phyloP scores from a whole-genome alignment of 2,797 vertebrate species.

The Pteropus rufus region DNA sequence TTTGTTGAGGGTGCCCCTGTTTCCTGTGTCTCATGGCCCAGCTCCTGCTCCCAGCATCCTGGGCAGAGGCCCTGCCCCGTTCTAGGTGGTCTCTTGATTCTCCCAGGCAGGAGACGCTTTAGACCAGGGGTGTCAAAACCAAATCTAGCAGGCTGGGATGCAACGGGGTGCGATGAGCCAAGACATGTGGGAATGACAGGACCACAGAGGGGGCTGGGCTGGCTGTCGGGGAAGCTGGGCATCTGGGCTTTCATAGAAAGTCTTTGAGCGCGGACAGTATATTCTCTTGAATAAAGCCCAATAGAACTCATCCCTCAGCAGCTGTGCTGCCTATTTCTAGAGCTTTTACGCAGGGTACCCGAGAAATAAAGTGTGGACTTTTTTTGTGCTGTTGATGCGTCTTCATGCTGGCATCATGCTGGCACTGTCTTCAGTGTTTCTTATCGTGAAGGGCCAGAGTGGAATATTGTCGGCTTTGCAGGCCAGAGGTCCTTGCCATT shows the following conservation, averaged over 20 bases:
- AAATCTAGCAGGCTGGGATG: not conserved
- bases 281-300: not conserved
- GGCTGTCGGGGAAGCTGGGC: not conserved
- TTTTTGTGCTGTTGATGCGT: not conserved
- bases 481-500: not conserved
- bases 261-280: not conserved
- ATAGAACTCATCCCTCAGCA: not conserved
- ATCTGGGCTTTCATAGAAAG: not conserved
- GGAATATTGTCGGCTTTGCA: not conserved
- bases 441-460: not conserved
- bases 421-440: not conserved
- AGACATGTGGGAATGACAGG: not conserved
- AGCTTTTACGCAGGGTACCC: not conserved
- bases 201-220: not conserved
- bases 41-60: too few relatives aligned
- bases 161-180: accelerated
- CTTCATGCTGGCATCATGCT: not conserved
- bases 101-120: not conserved
- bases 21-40: accelerated
- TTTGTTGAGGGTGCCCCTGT: too few relatives aligned
- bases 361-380: not conserved
- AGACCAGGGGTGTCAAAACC: not conserved
- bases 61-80: not conserved
- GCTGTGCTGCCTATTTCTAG: not conserved
- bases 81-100: accelerated